Conservation (phyloP, 2,888 invertebrate species). For the Macrosoma leucophasiata region DNA sequence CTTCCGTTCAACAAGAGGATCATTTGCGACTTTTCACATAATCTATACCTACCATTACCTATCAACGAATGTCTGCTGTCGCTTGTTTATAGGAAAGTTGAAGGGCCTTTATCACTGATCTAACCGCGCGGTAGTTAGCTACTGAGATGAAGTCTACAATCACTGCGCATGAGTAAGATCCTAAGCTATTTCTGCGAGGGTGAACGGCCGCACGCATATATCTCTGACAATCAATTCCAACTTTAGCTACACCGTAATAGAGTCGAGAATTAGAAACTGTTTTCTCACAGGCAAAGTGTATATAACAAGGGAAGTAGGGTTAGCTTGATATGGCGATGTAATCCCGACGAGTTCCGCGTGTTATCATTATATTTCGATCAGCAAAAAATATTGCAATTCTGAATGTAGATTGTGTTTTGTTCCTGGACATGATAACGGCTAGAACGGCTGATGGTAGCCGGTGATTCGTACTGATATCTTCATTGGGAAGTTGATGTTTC, state of each 20-base stretch:
- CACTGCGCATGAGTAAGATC: slow-evolving; percentile 29
- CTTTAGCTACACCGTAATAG: too few relatives aligned
- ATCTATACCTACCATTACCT: too few relatives aligned
- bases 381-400: slow-evolving; percentile 22
- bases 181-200: slow-evolving; percentile 23
- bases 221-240: too few relatives aligned
- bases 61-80: too few relatives aligned
- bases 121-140: slow-evolving; percentile 26
- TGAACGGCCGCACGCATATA: slow-evolving; percentile 18
- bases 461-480: too few relatives aligned
- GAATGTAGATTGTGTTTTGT: slow-evolving; percentile 15
- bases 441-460: too few relatives aligned
- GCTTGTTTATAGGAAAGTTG: slow-evolving; percentile 11
- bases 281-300: neutral
- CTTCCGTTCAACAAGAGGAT: too few relatives aligned
- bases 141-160: slow-evolving; percentile 31
- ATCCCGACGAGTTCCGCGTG: slow-evolving; percentile 22
- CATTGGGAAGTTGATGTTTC: too few relatives aligned
- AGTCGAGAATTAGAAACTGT: slow-evolving; percentile 1
- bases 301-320: slow-evolving; percentile 10
- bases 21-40: slow-evolving; percentile 1
- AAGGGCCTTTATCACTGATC: slow-evolving; percentile 22
- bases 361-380: slow-evolving; percentile 25
- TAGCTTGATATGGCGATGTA: too few relatives aligned
- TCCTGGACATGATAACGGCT: too few relatives aligned